phyloP scores from a whole-genome alignment of 2,888 invertebrate species.

The Sarcophaga subvicina region DNA sequence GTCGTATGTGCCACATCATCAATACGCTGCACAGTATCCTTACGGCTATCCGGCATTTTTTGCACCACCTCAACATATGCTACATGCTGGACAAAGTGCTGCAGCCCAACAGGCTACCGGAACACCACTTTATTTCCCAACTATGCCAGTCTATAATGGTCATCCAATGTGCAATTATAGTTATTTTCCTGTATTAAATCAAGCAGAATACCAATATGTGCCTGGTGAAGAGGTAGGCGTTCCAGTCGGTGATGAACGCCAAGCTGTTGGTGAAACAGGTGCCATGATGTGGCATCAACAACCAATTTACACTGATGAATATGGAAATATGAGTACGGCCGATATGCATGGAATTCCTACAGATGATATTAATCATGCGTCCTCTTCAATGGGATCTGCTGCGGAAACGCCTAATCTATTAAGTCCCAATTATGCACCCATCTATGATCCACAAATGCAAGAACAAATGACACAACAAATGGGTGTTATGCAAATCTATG shows the following conservation, averaged over 20 bases:
- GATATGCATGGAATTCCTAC: constrained; percentile 72
- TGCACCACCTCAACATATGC: constrained; percentile 75
- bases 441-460: constrained; percentile 79
- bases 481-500: constrained; percentile 80
- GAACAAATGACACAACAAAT: constrained; percentile 80
- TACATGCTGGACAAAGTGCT: constrained; percentile 76
- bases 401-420: constrained; percentile 80
- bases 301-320: constrained; percentile 79
- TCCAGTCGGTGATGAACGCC: constrained; percentile 74
- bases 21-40: constrained; percentile 73
- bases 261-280: constrained; percentile 67
- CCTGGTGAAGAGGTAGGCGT: constrained; percentile 74
- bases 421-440: constrained; percentile 78
- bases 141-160: constrained; percentile 76
- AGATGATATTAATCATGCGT: constrained; percentile 80
- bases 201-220: constrained; percentile 77
- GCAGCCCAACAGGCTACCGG: constrained; percentile 80
- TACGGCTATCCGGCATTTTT: constrained; percentile 77
- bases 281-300: constrained; percentile 77
- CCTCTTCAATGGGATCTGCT: constrained; percentile 77
- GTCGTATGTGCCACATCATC: constrained; percentile 73
- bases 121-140: constrained; percentile 76
- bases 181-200: constrained; percentile 75
- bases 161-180: constrained; percentile 76
- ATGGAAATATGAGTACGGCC: constrained; percentile 71